These are phyloP conservation scores for Rhinichthys osculus DNA, from an alignment of 2,797 vertebrate species.

Conservation along the genomic window DNA sequence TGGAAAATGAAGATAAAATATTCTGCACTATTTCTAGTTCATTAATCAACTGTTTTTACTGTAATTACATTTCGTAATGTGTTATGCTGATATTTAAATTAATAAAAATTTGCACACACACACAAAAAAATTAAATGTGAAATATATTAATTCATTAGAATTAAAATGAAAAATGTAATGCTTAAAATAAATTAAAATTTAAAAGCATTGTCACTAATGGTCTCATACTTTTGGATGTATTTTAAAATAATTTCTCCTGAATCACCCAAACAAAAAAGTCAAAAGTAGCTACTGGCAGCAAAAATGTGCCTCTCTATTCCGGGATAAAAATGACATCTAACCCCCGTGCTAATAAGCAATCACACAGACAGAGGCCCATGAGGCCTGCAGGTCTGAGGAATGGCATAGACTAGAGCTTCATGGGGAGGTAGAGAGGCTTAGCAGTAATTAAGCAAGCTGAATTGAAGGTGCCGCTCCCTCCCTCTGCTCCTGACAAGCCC, in stretches of 20 bases:
- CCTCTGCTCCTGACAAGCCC: constrained; percentile 59
- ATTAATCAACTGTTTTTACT: neutral
- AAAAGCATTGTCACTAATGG: neutral
- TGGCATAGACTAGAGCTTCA: constrained; percentile 32
- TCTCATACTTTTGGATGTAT: neutral
- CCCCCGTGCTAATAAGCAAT: constrained; percentile 45
- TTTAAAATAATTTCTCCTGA: neutral
- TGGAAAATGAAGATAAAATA: neutral
- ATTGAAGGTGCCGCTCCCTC: constrained; percentile 52
- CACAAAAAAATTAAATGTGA: neutral
- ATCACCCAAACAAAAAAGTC: neutral
- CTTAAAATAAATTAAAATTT: neutral
- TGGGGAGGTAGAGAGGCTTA: constrained; percentile 47
- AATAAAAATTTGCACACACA: neutral
- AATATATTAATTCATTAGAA: no score
- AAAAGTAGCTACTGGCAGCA: constrained; percentile 20
- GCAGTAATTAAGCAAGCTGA: constrained; percentile 75
- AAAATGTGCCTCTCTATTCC: constrained; percentile 23
- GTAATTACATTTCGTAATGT: neutral
- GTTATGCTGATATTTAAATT: neutral
- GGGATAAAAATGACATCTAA: constrained; percentile 41
- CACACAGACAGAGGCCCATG: constrained; percentile 45
- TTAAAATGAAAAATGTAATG: neutral
- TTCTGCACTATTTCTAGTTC: neutral
- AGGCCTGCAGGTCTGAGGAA: constrained; percentile 38